Percentiles rank a stretch among this genome's conserved stretches.
These are phyloP conservation scores for Scatophagus argus DNA, from an alignment of 2,113 vertebrate genomes.

Conservation along the genomic window DNA sequence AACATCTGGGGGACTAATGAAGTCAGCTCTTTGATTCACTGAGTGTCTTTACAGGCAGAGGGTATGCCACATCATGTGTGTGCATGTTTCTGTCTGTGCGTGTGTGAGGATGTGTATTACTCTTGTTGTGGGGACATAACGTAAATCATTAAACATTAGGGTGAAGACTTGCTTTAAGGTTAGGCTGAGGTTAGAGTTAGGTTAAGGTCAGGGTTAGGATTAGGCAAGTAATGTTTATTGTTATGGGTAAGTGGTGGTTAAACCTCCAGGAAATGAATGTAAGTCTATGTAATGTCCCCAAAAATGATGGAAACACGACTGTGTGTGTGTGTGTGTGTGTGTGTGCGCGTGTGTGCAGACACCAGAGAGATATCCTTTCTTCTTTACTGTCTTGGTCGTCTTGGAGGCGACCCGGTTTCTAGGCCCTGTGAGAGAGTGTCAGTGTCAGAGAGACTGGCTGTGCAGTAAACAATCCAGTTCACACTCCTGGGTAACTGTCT, in stretches of 20 bases:
- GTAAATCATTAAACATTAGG: too few species aligned
- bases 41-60: slow-evolving; percentile 41
- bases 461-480: slow-evolving; percentile 50
- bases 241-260: too few species aligned
- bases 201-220: too few species aligned
- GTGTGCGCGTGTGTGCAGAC: too few species aligned
- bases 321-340: slow-evolving; percentile 29
- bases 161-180: too few species aligned
- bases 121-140: too few species aligned
- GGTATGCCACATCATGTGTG: slow-evolving; percentile 22
- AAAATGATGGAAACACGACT: too few species aligned
- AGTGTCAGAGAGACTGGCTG: slow-evolving; percentile 34
- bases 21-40: slow-evolving; percentile 45
- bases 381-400: slow-evolving; percentile 33
- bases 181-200: too few species aligned
- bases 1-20: slow-evolving; percentile 50
- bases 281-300: too few species aligned
- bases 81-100: slow-evolving; percentile 8
- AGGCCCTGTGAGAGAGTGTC: slow-evolving; percentile 36
- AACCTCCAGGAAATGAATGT: too few species aligned
- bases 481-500: slow-evolving; percentile 45
- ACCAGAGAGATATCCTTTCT: slow-evolving; percentile 35
- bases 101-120: slow-evolving; percentile 22
- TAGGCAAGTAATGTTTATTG: too few species aligned
- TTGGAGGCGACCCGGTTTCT: slow-evolving; percentile 55